A percentile compares a stretch with the other conserved stretches of the same genome.
Conservation (phyloP, 2,113 vertebrate genomes). For the Colaptes auratus region DNA sequence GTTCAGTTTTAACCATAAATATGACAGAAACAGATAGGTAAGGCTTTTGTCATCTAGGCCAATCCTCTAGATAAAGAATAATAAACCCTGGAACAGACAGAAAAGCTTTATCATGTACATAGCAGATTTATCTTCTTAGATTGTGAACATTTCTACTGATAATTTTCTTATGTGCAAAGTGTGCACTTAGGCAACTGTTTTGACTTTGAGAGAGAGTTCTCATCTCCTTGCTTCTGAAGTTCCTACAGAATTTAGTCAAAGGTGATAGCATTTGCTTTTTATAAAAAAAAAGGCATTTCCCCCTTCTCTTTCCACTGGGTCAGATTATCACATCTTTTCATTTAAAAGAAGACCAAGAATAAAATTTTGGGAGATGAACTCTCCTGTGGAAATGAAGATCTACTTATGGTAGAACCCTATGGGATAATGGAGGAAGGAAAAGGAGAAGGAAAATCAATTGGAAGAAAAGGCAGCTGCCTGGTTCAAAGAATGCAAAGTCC, state of each 20-base stretch:
- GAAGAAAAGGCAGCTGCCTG: neutral
- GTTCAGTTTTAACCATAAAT: neutral
- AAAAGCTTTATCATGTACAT: neutral
- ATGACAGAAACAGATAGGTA: neutral
- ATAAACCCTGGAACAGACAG: neutral
- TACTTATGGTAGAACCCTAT: neutral
- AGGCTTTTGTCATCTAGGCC: neutral
- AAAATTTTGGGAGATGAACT: constrained; percentile 52
- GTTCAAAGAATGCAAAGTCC: neutral
- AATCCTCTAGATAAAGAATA: neutral
- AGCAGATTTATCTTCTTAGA: neutral
- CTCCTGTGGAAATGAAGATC: constrained; percentile 14
- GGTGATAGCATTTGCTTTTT: neutral
- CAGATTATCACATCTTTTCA: constrained; percentile 36
- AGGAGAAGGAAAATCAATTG: neutral
- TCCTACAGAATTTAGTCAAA: neutral
- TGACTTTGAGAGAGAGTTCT: neutral
- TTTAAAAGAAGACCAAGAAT: constrained; percentile 7
- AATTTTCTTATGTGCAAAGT: neutral
- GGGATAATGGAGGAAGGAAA: constrained; percentile 20
- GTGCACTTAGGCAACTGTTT: neutral
- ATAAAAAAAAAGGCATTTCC: neutral
- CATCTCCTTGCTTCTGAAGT: neutral
- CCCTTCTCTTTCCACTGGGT: neutral
- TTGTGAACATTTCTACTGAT: neutral